Conservation (phyloP, 1,140 invertebrate genomes). For the Nephotettix cincticeps region DNA sequence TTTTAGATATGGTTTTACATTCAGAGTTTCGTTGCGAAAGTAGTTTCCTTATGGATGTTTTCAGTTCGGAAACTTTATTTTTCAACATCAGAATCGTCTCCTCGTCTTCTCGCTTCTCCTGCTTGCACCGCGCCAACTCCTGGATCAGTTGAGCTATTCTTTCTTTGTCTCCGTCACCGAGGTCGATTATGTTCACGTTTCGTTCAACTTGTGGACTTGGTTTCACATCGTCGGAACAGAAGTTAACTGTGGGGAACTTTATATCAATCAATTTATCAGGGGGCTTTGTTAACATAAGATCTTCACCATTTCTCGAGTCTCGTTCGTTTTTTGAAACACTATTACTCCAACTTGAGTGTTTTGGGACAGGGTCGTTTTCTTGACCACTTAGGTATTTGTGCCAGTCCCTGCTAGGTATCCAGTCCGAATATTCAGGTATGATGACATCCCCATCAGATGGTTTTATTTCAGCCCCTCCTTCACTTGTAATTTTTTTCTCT, state of each 20-base stretch:
- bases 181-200: background rate
- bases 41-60: background rate
- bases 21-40: background rate
- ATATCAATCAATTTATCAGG: background rate
- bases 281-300: background rate
- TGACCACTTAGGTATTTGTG: background rate
- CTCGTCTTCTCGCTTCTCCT: slow-evolving; percentile 5
- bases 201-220: background rate
- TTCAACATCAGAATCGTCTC: background rate
- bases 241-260: background rate
- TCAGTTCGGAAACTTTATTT: slow-evolving; percentile 6
- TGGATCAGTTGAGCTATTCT: background rate
- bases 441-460: too few species aligned
- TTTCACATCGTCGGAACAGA: background rate
- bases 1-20: background rate
- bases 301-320: background rate
- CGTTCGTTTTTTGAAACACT: background rate
- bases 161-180: background rate
- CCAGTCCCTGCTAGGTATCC: slow-evolving; percentile 1
- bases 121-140: slow-evolving; percentile 4
- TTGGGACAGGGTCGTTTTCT: background rate
- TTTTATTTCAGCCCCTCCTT: too few species aligned
- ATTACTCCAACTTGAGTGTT: background rate
- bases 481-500: too few species aligned
- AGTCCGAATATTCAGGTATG: background rate